Evolutionary conservation across 1,140 invertebrate species (phyloP), one percentile per base, ranked within the genome.

Genomic region (Phymastichus coffea): DNA sequence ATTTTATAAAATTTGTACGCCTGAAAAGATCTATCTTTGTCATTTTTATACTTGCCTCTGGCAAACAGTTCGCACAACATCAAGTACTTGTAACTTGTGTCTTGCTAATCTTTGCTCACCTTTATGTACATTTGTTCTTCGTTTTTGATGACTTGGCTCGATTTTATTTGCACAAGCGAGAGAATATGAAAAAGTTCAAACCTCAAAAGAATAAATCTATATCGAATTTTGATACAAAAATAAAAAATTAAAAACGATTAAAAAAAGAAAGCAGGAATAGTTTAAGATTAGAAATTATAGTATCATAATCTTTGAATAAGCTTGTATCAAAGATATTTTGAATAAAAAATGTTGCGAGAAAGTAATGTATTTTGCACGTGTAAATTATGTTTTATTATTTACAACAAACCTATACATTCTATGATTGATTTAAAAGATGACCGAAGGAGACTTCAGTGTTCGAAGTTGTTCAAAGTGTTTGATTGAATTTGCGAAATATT

Each of bases 341-440:
- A 61, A 61, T 61, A 61, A 60, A 60, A 61, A 56, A 37, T 61
- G 59, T 61, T 61, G 55, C 51, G 52, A 60, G 51, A 60, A 47
- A 52, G 43, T 58, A 43, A 58, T 58, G 47, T 58, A 58, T 58
- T 58, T 58, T 58, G n/a, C 37, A 58, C 26, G 47, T 28, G 56
- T 43, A 58, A 51, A 51, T 28, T 22, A 17, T 30, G 17, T 57
- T 38, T 25, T 56, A 20, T 47, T 38, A 26, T 57, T 57, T 57
- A 46, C n/a, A 38, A 28, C n/a, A n/a, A n/a, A n/a, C n/a, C n/a
- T n/a, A n/a, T n/a, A n/a, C n/a, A n/a, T n/a, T n/a, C n/a, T n/a
- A n/a, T n/a, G n/a, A n/a, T n/a, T n/a, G n/a, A n/a, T n/a, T n/a
- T n/a, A n/a, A n/a, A n/a, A n/a, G n/a, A n/a, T n/a, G n/a, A n/a